Base-by-base conservation (phyloP, 2,113 vertebrate genomes). In the Collichthys lucidus region DNA sequence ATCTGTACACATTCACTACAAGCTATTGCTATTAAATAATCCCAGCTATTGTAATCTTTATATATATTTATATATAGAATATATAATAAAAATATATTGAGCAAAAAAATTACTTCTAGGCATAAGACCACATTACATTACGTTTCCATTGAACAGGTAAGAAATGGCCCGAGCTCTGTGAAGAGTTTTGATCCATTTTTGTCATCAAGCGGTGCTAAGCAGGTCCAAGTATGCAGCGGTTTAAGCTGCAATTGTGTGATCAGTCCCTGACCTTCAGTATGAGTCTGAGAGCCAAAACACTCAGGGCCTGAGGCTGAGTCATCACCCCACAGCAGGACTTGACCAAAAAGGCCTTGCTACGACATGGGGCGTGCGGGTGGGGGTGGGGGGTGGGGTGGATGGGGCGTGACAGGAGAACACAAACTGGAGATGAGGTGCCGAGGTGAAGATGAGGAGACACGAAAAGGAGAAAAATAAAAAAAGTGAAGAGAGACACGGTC, bases 1-100 rank as follows among this genome's bases (percentile, higher is more conserved):
- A 94, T 95, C 94, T 95, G 94, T 96, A 97, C 96, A 97, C 94
- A 95, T 95, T 95, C 95, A 96, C 96, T 96, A 96, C 94, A 93
- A 94, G 94, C 96, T 97, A 98, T 98, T 98, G 96, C 96, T 98
- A 97, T 97, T 96, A 96, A 97, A 96, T 94, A 96, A 95, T 96
- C 96, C 96, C 96, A 95, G 93, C 93, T 92, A 93, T 92, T 92
- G 90, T 93, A 93, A 91, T 94, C 88, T 94, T 89, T 91, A 93
- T 94, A 92, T 95, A 95, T 94, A 93, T 94, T 94, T 95, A 92
- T 95, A 94, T 95, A 95, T 95, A 96, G 93, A 93, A 93, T 93
- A 95, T 96, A 95, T 96, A 95, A 95, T 95, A 94, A 94, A 94
- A 95, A 95, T 94, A 95, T 92, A 94, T 88, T 91, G 92, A 94